Evolutionary conservation across 2,888 invertebrate genomes (phyloP).

Genomic region (Pristionchus entomophagus): DNA sequence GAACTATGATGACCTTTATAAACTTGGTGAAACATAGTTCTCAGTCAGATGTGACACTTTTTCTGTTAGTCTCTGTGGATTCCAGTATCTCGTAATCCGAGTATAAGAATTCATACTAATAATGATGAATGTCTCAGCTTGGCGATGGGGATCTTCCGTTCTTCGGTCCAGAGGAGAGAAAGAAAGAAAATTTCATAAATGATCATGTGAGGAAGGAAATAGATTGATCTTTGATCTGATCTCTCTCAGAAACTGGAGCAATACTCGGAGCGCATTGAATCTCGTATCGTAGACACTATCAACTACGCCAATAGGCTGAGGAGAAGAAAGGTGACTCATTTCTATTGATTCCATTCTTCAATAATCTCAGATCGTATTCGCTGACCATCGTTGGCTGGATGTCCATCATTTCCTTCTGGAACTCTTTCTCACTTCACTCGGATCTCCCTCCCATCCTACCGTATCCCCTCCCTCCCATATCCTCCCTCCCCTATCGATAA

Average conservation of each 20-base stretch:
- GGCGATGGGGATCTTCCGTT: background rate
- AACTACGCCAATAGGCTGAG: constrained; percentile 23
- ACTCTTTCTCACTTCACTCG: background rate
- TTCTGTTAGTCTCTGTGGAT: too few species aligned
- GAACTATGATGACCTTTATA: background rate
- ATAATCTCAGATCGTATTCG: background rate
- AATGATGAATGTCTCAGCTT: background rate
- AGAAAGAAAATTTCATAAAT: background rate
- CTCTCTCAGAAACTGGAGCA: background rate
- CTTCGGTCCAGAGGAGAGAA: background rate
- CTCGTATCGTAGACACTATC: background rate
- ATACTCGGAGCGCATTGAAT: background rate
- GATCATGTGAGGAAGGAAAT: background rate
- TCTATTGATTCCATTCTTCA: background rate
- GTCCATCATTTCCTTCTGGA: background rate
- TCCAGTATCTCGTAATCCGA: too few species aligned
- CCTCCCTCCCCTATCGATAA: background rate
- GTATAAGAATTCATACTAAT: too few species aligned
- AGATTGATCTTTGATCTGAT: constrained; percentile 7
- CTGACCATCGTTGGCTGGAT: background rate
- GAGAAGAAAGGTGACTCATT: background rate
- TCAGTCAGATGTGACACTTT: too few species aligned
- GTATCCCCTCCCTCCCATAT: background rate
- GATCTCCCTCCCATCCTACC: constrained; percentile 20
- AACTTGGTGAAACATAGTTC: too few species aligned